Evolutionary conservation across 2,797 vertebrate genomes (phyloP).

Genomic region (Lates japonicus): DNA sequence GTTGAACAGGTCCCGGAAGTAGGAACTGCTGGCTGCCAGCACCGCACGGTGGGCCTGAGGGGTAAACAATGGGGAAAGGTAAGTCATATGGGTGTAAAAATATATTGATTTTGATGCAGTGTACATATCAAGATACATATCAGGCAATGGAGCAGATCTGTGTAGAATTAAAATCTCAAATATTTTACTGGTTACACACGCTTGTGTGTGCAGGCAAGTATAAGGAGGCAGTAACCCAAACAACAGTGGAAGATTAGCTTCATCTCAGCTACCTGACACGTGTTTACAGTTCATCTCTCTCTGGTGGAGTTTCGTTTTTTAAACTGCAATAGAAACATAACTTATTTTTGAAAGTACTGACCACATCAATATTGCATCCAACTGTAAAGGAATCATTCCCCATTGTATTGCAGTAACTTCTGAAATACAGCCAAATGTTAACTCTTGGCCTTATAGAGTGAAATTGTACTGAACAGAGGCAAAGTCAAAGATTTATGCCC

Average conservation of each 20-base stretch:
- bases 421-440: neutral
- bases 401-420: neutral
- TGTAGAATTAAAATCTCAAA: neutral
- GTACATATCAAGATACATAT: neutral
- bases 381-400: neutral
- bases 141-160: neutral
- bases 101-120: neutral
- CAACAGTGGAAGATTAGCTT: neutral
- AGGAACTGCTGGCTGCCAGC: constrained; percentile 97
- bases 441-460: neutral
- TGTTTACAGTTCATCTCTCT: neutral
- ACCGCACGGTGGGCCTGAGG: constrained; percentile 92
- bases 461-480: neutral
- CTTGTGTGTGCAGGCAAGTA: neutral
- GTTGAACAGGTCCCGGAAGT: constrained; percentile 97
- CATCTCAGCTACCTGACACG: neutral
- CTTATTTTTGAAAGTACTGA: neutral
- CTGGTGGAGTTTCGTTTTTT: neutral
- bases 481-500: neutral
- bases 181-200: neutral
- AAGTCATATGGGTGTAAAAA: constrained; percentile 3
- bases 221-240: neutral
- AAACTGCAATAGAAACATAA: neutral
- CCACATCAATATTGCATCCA: neutral
- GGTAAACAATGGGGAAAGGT: neutral